Evolutionary conservation across 2,888 invertebrate species (phyloP), one percentile per base, ranked within the genome.

Genomic region (Eilema caniola): DNA sequence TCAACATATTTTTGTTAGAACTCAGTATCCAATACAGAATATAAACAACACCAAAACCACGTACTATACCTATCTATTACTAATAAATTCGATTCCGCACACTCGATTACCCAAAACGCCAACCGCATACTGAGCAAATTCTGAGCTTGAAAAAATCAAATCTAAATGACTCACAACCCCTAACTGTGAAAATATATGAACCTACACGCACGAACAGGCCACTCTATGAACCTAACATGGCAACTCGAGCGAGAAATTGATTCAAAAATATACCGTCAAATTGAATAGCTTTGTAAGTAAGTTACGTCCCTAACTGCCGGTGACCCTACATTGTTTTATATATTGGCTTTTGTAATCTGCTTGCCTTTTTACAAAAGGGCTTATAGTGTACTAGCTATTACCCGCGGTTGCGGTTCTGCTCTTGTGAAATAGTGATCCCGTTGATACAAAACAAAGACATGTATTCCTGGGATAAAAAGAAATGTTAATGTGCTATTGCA

Each of bases 191-290:
- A 85, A 70, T 76, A 74, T 87, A 88, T 86, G 87, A 87, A 88
- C 86, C 85, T 86, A 83, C 83, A 87, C 87, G 89, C 89, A 87
- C 88, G 89, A 86, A 75, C 78, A 81, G 77, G 77, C 77, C 77
- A 75, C 81, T 85, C 83, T 80, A 83, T 84, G 87, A 85, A 83
- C 86, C 87, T 83, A 83, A 86, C 78, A 79, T 67, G 83, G 65
- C 77, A 80, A 86, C 79, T 85, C 84, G 81, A 82, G 83, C 88
- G 87, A 71, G 80, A 90, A 90, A 90, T 90, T 89, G 89, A 89
- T 89, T 89, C 88, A 90, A 89, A 90, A 89, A 89, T 89, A 88
- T 86, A 85, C 88, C 85, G 84, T 85, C 86, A 88, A 88, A 89
- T 88, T 87, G 88, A 89, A 89, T 85, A 82, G 83, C 81, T 23